These are phyloP conservation scores for Allobates femoralis DNA, from an alignment of 2,797 vertebrate genomes.

Conservation along the genomic window DNA sequence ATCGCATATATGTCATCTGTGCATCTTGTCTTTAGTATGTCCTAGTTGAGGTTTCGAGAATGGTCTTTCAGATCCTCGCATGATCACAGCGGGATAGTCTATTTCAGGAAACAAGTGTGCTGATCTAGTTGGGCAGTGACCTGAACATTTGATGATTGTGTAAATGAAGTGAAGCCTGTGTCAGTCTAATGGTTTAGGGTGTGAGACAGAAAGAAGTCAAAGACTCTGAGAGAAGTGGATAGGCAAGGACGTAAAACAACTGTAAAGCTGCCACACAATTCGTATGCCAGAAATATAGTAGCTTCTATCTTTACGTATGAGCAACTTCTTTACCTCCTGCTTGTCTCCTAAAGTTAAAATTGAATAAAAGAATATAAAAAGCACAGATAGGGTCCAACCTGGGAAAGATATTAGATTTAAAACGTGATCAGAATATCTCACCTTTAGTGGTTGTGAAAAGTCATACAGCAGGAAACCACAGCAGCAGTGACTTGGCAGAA, in stretches of 20 bases:
- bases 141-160: conserved; percentile 24
- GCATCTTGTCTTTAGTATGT: background rate
- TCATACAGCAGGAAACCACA: no score
- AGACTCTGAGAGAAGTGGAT: background rate
- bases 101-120: background rate
- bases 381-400: no score
- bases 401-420: no score
- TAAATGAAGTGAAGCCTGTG: conserved; percentile 14
- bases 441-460: no score
- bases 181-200: background rate
- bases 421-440: no score
- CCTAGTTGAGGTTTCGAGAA: background rate
- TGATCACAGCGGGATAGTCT: conserved; percentile 18
- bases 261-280: background rate
- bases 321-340: no score
- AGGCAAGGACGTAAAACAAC: background rate
- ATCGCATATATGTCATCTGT: background rate
- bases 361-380: no score
- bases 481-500: no score
- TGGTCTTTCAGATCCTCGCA: background rate
- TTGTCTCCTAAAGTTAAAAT: no score
- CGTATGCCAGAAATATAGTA: background rate
- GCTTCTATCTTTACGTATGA: background rate
- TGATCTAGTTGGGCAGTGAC: conserved; percentile 22
- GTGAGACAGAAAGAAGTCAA: background rate